Conservation (phyloP, 2,797 vertebrate species). For the Tragopan temminckii region DNA sequence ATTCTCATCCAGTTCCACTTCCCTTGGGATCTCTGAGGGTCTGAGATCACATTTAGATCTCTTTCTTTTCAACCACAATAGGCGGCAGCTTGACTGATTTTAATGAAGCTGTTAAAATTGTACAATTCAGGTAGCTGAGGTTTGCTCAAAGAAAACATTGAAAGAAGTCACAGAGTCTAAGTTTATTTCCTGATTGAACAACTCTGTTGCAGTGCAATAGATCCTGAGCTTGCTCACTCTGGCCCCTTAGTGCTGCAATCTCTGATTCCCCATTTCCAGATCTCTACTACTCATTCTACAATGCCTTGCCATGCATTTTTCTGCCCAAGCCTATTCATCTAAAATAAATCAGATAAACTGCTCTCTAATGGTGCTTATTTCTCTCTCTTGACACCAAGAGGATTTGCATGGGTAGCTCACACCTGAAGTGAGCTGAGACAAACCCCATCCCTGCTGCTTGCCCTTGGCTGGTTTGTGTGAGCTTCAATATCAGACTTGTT, state of each 20-base stretch:
- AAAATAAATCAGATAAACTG: neutral
- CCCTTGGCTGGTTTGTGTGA: constrained; percentile 8
- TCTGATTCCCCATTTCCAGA: neutral
- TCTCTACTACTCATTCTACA: neutral
- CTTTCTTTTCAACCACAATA: neutral
- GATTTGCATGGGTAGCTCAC: neutral
- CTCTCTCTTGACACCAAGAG: neutral
- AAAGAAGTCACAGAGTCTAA: too few species aligned
- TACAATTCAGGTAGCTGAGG: neutral
- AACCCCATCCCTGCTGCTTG: neutral
- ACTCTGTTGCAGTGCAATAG: rapidly evolving
- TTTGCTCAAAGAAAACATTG: neutral
- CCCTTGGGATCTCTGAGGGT: neutral
- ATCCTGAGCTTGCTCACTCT: neutral
- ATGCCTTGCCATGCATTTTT: neutral
- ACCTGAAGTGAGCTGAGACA: neutral
- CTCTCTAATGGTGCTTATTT: neutral
- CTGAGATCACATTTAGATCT: neutral
- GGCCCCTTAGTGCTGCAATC: neutral
- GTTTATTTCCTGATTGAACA: neutral
- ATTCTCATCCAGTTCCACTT: rapidly evolving
- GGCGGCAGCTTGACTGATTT: neutral
- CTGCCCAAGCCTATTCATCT: neutral
- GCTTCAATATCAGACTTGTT: constrained; percentile 18
- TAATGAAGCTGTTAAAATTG: neutral